Conservation (phyloP, 2,797 vertebrate species). For the Garrulus glandarius region DNA sequence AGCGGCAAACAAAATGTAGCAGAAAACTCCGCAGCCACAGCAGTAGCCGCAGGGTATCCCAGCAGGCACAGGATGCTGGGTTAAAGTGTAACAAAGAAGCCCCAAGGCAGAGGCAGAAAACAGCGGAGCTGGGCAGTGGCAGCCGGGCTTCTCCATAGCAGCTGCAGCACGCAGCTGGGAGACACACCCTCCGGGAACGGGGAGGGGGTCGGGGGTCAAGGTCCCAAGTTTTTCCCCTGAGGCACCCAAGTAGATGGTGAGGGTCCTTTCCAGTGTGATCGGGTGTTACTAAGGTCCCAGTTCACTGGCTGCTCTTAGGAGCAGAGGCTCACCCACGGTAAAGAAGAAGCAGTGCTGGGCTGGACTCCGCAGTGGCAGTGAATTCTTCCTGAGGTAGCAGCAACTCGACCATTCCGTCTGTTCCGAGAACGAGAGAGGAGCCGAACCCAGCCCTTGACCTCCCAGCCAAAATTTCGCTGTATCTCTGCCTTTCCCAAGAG, state of each 20-base stretch:
- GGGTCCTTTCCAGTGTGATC: accelerated
- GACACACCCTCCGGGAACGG: accelerated
- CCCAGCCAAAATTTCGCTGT: not conserved
- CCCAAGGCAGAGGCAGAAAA: not conserved
- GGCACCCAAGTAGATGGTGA: not conserved
- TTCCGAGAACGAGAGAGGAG: not conserved
- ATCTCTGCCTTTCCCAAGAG: not conserved
- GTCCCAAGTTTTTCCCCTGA: not conserved
- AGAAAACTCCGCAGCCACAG: accelerated
- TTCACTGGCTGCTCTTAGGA: accelerated
- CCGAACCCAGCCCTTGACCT: not conserved
- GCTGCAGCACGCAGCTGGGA: not conserved
- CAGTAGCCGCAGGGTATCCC: accelerated
- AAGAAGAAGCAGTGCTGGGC: not conserved
- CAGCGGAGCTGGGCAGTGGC: not conserved
- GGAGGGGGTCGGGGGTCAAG: accelerated
- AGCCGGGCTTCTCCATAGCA: not conserved
- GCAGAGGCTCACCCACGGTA: not conserved
- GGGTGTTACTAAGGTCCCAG: not conserved
- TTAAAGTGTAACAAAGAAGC: not conserved
- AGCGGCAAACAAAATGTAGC: not conserved
- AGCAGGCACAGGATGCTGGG: not conserved
- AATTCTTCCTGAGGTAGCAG: not conserved
- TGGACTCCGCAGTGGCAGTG: accelerated
- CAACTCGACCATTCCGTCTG: accelerated